Base-by-base conservation (phyloP, 2,888 invertebrate species). In the Macrosiphum euphorbiae region DNA sequence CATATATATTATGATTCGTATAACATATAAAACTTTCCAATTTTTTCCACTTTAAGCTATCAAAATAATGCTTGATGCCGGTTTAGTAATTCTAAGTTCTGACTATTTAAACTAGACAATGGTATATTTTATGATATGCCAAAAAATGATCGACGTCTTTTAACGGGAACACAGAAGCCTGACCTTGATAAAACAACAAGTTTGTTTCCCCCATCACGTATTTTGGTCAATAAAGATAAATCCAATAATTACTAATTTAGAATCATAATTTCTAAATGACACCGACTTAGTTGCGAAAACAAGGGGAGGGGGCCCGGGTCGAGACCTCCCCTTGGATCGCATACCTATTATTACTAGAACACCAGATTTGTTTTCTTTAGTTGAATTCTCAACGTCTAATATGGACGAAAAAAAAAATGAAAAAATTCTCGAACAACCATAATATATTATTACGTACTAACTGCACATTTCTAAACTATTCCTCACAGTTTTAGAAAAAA, bases 1-100 rank as follows among this genome's bases (percentile, higher is more conserved):
- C 67, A 58, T 26, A 58, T 24, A 52, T 47, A 41, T 26, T 24
- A 91, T 58, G n/a, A 85, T 91, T 92, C 61, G 35, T 87, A 92
- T 87, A 92, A 88, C 88, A 67, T 86, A 67, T n/a, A 28, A 92
- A n/a, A 88, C 41, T 47, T 61, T 86, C 47, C n/a, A 20, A 61
- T n/a, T 55, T 24, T 47, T 55, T 89, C 26, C 58, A 11, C 47
- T 61, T 44, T 44, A 61, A 41, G 3, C 24, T 8, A 3, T 47
- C n/a, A 11, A 47, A 78, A n/a, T 58, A 58, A 58, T 24, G n/a
- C 28, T n/a, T 10, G 28, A 41, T 84, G 84, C n/a, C 55, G 11
- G 26, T 44, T 44, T 41, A 44, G 2, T 67, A 20, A 78, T 78
- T 78, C 35, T 35, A 20, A 78, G 35, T 78, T 78, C 78, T 20